A percentile compares a stretch with the other conserved stretches of the same genome.
Evolutionary conservation across 2,113 vertebrate genomes (phyloP).

Genomic region (Varanus komodoensis): DNA sequence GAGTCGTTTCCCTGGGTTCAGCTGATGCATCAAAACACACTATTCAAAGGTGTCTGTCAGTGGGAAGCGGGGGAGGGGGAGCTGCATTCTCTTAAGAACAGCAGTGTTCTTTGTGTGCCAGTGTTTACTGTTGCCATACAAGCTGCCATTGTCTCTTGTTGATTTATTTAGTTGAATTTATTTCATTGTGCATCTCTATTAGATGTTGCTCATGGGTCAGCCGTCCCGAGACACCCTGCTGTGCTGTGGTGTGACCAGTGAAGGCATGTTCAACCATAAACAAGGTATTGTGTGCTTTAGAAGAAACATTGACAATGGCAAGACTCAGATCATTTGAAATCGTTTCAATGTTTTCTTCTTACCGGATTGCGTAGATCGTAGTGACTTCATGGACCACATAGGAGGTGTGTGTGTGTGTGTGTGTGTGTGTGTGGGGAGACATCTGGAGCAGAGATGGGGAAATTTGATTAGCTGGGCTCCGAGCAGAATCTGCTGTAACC

Average conservation of each 20-base stretch:
- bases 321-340: conserved; percentile 35
- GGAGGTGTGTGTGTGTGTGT: not conserved
- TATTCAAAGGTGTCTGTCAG: conserved; percentile 58
- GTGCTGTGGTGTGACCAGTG: conserved; percentile 51
- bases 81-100: conserved; percentile 50
- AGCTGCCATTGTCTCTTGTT: conserved; percentile 32
- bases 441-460: not conserved
- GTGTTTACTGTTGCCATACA: conserved; percentile 57
- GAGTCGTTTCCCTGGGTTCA: conserved; percentile 13
- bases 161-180: conserved; percentile 60
- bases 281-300: conserved; percentile 53
- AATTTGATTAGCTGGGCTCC: not conserved
- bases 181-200: conserved; percentile 57
- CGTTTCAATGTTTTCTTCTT: conserved; percentile 51
- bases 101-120: conserved; percentile 47
- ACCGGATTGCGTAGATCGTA: conserved; percentile 9
- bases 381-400: not conserved
- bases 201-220: conserved; percentile 47
- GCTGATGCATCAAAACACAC: conserved; percentile 41
- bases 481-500: not conserved
- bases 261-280: conserved; percentile 60
- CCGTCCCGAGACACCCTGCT: conserved; percentile 44
- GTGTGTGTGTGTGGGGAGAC: conserved; percentile 10
- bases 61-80: conserved; percentile 54
- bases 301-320: conserved; percentile 21